phyloP scores from a whole-genome alignment of 2,113 vertebrate species.

The Dicrurus megarhynchus region DNA sequence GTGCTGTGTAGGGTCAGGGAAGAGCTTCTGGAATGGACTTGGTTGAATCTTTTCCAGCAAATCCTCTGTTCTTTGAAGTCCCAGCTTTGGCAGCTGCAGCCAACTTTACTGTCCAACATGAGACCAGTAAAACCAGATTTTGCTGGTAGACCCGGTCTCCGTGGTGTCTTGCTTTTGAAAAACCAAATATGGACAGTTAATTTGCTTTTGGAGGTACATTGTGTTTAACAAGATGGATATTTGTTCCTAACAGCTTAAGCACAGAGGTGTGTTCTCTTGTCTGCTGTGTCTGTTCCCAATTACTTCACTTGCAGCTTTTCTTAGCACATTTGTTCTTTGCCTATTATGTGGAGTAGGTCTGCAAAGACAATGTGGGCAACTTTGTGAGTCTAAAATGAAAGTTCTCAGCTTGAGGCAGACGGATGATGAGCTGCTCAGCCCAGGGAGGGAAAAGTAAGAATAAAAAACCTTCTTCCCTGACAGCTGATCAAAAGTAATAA shows the following conservation, averaged over 20 bases:
- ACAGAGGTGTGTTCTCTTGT: neutral
- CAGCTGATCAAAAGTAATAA: neutral
- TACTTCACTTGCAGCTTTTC: neutral
- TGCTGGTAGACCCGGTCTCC: neutral
- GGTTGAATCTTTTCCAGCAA: neutral
- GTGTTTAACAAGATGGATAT: neutral
- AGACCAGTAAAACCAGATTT: constrained; percentile 48
- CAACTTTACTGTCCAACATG: constrained; percentile 6
- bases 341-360: neutral
- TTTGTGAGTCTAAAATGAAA: neutral
- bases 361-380: neutral
- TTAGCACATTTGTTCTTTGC: neutral
- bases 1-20: neutral
- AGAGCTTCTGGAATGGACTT: neutral
- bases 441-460: neutral
- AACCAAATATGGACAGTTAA: constrained; percentile 6
- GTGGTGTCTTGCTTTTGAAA: neutral
- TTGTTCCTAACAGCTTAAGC: neutral
- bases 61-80: constrained; percentile 18
- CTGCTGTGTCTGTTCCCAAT: neutral
- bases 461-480: neutral
- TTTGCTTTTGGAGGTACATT: neutral
- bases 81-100: neutral
- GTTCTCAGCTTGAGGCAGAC: neutral
- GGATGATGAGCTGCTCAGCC: neutral